These are phyloP conservation scores for Liparis tanakae DNA, from an alignment of 2,797 vertebrate genomes.

Conservation along the genomic window DNA sequence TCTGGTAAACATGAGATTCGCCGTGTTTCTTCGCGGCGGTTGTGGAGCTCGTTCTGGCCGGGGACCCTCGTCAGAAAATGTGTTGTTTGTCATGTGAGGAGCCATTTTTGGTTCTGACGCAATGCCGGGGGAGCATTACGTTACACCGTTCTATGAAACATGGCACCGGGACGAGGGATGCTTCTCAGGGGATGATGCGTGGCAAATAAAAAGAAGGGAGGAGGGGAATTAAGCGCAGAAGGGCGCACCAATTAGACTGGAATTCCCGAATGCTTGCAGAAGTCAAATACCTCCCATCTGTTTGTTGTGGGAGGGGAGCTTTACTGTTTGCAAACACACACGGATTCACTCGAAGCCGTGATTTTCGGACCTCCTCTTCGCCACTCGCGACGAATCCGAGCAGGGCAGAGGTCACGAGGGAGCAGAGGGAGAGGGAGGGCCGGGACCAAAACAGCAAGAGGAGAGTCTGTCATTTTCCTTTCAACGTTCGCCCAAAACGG, in stretches of 20 bases:
- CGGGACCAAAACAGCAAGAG: slow-evolving; percentile 28
- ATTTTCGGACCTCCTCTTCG: slow-evolving; percentile 51
- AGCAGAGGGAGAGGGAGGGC: slow-evolving; percentile 34
- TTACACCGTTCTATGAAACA: slow-evolving; percentile 29
- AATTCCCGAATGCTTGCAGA: slow-evolving; percentile 8
- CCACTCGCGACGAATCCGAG: slow-evolving; percentile 57
- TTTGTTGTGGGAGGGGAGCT: slow-evolving; percentile 36
- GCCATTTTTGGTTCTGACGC: slow-evolving; percentile 48
- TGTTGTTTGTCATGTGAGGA: slow-evolving; percentile 39
- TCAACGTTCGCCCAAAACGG: neutral
- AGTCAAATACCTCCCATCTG: slow-evolving; percentile 1
- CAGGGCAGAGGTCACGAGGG: slow-evolving; percentile 69
- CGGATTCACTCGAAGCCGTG: slow-evolving; percentile 39
- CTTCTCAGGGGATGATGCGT: slow-evolving; percentile 5
- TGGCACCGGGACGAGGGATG: slow-evolving; percentile 1
- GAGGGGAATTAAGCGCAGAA: neutral
- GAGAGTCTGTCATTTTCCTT: slow-evolving; percentile 25
- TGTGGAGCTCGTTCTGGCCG: slow-evolving; percentile 35
- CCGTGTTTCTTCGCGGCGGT: slow-evolving; percentile 42
- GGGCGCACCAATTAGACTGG: neutral
- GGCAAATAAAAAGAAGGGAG: slow-evolving; percentile 16
- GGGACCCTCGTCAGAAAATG: slow-evolving; percentile 41
- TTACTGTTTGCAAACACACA: slow-evolving; percentile 50
- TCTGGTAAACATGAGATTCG: slow-evolving; percentile 61
- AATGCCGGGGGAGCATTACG: slow-evolving; percentile 14